Evolutionary conservation across 2,888 invertebrate genomes (phyloP).

Genomic region (Smittia aterrima): DNA sequence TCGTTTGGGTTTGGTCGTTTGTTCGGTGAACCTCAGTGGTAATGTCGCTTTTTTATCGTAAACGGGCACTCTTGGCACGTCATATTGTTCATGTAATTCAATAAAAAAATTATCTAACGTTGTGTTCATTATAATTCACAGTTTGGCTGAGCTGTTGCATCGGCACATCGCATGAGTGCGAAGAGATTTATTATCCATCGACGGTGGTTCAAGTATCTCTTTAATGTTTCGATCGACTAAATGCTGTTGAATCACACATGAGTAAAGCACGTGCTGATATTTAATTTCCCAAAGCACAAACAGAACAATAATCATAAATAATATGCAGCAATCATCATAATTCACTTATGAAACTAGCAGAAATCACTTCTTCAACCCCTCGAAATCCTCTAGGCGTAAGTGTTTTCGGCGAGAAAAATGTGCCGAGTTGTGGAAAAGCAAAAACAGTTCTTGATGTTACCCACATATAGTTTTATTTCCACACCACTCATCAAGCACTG

Average conservation of each 20-base stretch:
- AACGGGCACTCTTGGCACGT: not conserved
- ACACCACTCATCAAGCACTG: not conserved
- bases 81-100: conserved; percentile 11
- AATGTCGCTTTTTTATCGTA: not conserved
- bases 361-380: conserved; percentile 26
- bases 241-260: conserved; percentile 6
- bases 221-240: not conserved
- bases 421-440: conserved; percentile 4
- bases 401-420: not conserved
- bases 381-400: not conserved
- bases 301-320: conserved; percentile 39
- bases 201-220: not conserved
- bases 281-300: conserved; percentile 34
- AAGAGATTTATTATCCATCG: conserved; percentile 15
- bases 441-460: not conserved
- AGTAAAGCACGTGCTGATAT: conserved; percentile 36
- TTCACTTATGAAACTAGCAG: conserved; percentile 37
- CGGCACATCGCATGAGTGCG: not conserved
- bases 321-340: conserved; percentile 41
- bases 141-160: conserved; percentile 16
- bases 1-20: not conserved
- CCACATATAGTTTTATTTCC: conserved; percentile 15
- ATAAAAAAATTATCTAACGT: not conserved
- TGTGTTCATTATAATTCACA: conserved; percentile 18
- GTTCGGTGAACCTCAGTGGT: not conserved